phyloP scores from a whole-genome alignment of 1,140 invertebrate species.

The Amyelois transitella region DNA sequence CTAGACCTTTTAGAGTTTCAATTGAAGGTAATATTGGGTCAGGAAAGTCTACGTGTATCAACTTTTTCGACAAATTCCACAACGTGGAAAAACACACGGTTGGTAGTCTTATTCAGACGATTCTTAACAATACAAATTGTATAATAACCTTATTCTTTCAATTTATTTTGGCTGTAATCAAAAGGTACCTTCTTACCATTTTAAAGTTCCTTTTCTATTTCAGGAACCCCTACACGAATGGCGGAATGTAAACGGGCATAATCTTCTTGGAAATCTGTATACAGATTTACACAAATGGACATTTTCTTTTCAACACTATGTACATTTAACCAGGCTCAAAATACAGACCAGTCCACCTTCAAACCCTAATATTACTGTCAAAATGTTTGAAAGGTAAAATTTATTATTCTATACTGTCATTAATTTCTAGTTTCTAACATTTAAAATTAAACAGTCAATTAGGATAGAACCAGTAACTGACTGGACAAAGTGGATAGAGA shows the following conservation, averaged over 20 bases:
- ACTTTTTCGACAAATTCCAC: slow-evolving; percentile 80
- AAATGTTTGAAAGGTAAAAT: slow-evolving; percentile 87
- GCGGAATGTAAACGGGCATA: slow-evolving; percentile 87
- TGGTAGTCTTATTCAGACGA: no score
- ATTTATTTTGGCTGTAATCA: not conserved
- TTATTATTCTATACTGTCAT: no score
- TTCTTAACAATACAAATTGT: not conserved
- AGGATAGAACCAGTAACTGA: no score
- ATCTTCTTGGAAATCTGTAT: slow-evolving; percentile 90
- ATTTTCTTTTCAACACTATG: slow-evolving; percentile 91
- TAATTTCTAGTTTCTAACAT: no score
- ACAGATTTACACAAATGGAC: slow-evolving; percentile 85
- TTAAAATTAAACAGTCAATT: no score
- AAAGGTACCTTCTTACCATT: not conserved
- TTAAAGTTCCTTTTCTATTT: slow-evolving; percentile 7
- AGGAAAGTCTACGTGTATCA: slow-evolving; percentile 89
- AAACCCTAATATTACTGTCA: slow-evolving; percentile 78
- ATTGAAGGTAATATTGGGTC: slow-evolving; percentile 93
- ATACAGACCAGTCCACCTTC: slow-evolving; percentile 80
- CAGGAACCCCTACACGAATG: slow-evolving; percentile 88
- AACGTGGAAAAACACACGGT: slow-evolving; percentile 67
- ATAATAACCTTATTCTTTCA: not conserved
- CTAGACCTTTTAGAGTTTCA: slow-evolving; percentile 79
- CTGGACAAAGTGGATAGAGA: no score
- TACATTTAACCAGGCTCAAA: slow-evolving; percentile 90